phyloP scores from a whole-genome alignment of 2,888 invertebrate genomes.

The Apotomis capreana region DNA sequence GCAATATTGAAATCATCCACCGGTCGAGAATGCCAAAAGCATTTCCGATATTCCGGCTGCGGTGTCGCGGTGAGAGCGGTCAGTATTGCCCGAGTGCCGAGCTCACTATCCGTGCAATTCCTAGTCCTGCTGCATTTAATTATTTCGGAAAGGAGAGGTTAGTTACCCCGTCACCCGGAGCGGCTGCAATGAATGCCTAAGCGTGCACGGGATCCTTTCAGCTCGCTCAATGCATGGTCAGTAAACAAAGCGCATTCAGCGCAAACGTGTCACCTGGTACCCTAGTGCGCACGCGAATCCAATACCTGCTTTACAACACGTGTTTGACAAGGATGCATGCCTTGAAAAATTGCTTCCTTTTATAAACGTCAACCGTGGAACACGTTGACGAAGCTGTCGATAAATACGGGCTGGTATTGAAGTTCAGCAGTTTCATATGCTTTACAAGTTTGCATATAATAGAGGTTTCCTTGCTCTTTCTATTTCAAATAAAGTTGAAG shows the following conservation, averaged over 20 bases:
- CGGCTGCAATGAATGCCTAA: constrained; percentile 71
- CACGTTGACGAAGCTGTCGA: neutral
- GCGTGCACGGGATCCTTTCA: constrained; percentile 69
- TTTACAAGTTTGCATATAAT: too few relatives aligned
- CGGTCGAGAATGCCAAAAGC: constrained; percentile 28
- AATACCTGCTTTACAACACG: neutral
- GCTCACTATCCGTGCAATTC: neutral
- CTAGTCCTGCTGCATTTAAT: constrained; percentile 25
- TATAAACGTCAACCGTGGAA: neutral
- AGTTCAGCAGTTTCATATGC: too few relatives aligned
- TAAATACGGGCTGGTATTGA: too few relatives aligned
- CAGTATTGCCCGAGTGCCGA: neutral
- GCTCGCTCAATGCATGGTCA: constrained; percentile 66
- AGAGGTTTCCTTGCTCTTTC: too few relatives aligned
- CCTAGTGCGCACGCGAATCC: constrained; percentile 57
- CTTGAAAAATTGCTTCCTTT: neutral
- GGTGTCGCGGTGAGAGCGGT: constrained; percentile 16
- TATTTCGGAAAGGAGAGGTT: constrained; percentile 55
- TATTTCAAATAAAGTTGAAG: too few relatives aligned
- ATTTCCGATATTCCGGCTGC: constrained; percentile 26
- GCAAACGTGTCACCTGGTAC: constrained; percentile 73
- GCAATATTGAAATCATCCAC: constrained; percentile 19
- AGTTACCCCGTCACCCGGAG: constrained; percentile 65
- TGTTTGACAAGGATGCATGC: constrained; percentile 3
- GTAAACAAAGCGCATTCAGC: constrained; percentile 69